Evolutionary conservation across 2,113 vertebrate genomes (phyloP).

Genomic region (Murina feae): DNA sequence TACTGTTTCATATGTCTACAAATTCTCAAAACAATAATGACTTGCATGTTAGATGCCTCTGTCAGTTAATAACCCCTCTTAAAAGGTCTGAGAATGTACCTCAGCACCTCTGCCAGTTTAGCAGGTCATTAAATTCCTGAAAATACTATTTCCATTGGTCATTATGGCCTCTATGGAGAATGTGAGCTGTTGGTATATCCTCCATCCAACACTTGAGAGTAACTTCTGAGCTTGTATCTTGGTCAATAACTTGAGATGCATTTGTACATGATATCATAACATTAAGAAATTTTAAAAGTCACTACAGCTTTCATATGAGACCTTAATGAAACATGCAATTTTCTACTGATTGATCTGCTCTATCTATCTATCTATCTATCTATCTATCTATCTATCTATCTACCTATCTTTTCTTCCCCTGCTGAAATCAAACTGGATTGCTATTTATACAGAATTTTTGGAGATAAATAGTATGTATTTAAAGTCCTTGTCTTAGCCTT

Average conservation of each 20-base stretch:
- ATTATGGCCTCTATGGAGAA: neutral
- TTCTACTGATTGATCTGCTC: neutral
- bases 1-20: neutral
- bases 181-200: neutral
- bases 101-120: neutral
- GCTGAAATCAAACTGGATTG: neutral
- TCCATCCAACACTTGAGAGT: neutral
- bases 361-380: neutral
- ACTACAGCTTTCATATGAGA: neutral
- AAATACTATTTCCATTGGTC: neutral
- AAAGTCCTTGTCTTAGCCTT: neutral
- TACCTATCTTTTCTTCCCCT: neutral
- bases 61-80: neutral
- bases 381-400: neutral
- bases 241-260: neutral
- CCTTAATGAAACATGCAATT: neutral
- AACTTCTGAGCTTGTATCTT: conserved; percentile 7
- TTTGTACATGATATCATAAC: neutral
- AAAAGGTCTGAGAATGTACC: neutral
- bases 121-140: neutral
- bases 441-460: neutral
- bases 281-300: neutral
- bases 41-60: neutral
- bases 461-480: neutral
- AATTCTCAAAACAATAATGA: neutral